Evolutionary conservation across 53 echinoderm and acorn worm species (phyloP).

Genomic region (Stichopus horrens): DNA sequence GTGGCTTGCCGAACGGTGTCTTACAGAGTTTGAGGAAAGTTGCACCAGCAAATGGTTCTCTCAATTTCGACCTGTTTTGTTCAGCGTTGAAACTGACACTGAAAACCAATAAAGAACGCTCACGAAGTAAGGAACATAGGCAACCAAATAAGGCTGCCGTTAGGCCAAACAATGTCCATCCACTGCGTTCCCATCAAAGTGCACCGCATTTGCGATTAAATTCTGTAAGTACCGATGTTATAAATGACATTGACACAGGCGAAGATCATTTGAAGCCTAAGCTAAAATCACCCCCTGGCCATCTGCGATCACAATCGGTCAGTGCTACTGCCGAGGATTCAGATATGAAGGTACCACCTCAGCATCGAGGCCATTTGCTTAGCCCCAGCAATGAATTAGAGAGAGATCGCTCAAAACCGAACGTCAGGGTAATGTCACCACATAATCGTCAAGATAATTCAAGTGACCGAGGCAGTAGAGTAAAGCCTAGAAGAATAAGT

Average conservation of each 20-base stretch:
- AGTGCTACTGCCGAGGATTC: not conserved
- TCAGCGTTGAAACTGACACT: conserved; percentile 78
- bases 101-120: conserved; percentile 53
- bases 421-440: no score
- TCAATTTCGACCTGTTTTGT: conserved; percentile 89
- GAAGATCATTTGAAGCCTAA: not conserved
- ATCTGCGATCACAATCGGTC: not conserved
- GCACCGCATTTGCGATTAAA: conserved; percentile 50
- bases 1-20: conserved; percentile 75
- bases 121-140: conserved; percentile 60
- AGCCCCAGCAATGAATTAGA: no score
- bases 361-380: no score
- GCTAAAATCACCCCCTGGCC: not conserved
- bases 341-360: no score
- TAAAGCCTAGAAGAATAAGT: no score
- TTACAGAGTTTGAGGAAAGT: conserved; percentile 70
- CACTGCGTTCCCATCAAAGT: conserved; percentile 70
- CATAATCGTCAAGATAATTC: no score
- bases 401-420: no score
- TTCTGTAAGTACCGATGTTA: not conserved
- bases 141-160: conserved; percentile 88
- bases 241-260: not conserved
- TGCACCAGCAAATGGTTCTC: conserved; percentile 73
- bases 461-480: no score
- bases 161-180: conserved; percentile 79